phyloP scores from a whole-genome alignment of 2,888 invertebrate genomes.

The Venustoraphidia nigricollis region DNA sequence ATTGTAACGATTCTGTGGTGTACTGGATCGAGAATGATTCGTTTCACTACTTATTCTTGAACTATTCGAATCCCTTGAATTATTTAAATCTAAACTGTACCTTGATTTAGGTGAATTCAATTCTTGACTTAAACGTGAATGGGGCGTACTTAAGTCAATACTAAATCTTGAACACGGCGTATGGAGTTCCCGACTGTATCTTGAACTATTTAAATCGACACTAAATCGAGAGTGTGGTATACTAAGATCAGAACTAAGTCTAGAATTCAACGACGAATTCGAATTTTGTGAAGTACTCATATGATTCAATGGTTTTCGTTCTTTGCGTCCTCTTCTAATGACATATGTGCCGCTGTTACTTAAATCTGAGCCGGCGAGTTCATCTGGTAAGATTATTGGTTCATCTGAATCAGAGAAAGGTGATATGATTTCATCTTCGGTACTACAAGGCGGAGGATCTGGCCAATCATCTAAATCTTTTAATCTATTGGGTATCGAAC shows the following conservation, averaged over 20 bases:
- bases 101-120: conserved; percentile 26
- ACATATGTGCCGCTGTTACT: conserved; percentile 63
- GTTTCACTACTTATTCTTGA: conserved; percentile 22
- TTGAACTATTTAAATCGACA: conserved; percentile 34
- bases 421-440: conserved; percentile 50
- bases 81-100: conserved; percentile 43
- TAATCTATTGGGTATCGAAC: conserved; percentile 52
- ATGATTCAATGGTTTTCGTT: conserved; percentile 47
- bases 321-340: conserved; percentile 56
- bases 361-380: conserved; percentile 29
- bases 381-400: conserved; percentile 13
- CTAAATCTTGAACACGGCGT: conserved; percentile 51
- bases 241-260: conserved; percentile 45
- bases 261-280: conserved; percentile 41
- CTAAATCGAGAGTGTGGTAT: conserved; percentile 42
- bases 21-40: conserved; percentile 25
- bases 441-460: conserved; percentile 49
- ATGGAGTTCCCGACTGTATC: conserved; percentile 39
- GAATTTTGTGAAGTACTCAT: conserved; percentile 36
- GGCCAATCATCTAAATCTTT: conserved; percentile 61
- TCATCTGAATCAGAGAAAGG: conserved; percentile 49
- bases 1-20: conserved; percentile 40
- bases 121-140: conserved; percentile 30
- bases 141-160: conserved; percentile 48
- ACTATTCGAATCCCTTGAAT: conserved; percentile 22